Evolutionary conservation across 1,140 invertebrate genomes (phyloP), one percentile per base, ranked within the genome.

Genomic region (Listronotus bonariensis): DNA sequence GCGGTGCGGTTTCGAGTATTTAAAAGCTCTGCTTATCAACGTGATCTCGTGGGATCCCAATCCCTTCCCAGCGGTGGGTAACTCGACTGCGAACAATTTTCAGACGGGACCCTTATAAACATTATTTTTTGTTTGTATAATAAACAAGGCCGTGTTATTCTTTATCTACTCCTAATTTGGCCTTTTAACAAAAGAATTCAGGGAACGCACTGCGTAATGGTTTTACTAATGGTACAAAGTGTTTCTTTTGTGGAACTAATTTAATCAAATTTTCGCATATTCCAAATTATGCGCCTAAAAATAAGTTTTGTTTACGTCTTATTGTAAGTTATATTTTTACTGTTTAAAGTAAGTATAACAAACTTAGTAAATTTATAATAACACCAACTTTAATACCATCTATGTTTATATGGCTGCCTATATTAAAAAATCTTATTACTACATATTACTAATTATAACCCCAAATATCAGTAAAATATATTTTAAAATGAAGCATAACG

Each of bases 1-100:
- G 68, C 72, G 70, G 65, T 70, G 68, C 14, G 74, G 68, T 62
- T 63, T 67, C 61, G 72, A 73, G 73, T 74, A 74, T 72, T 76
- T 76, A 74, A 76, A 76, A 76, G 74, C 74, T 71, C 68, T 63
- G 70, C 73, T 76, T 73, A 75, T 76, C 73, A 74, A 74, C 62
- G 68, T 67, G 65, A 68, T 72, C 72, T 71, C 73, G 41, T 54
- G 55, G 55, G 55, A 57, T 40, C 51, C 62, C 61, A 48, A 45
- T 51, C 62, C 65, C 66, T 69, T 48, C 41, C 56, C 48, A 45
- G 18, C 20, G 41, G 56, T 36, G 48, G 48, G 26, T n/a, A 51
- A 49, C 54, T 54, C 42, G 31, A 49, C 52, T 45, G 26, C 49
- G 43, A 59, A 66, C 49, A 65, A 51, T 65, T 57, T 65, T 36